phyloP scores from a whole-genome alignment of 2,113 vertebrate genomes.

The Aphelocoma coerulescens region DNA sequence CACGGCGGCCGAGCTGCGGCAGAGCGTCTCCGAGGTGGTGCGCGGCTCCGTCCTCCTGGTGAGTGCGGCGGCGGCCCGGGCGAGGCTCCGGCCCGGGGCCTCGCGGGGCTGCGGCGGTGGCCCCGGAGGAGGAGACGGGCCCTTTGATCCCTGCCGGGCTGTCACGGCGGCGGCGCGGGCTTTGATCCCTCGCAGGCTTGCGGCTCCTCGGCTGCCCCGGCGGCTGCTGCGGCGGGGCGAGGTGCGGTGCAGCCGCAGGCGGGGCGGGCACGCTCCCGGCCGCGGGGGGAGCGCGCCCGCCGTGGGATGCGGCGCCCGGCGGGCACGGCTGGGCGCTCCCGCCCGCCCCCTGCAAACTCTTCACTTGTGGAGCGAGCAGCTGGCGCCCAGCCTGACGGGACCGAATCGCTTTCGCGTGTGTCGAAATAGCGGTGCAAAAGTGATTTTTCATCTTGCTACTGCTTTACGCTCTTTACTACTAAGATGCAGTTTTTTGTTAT shows the following conservation, averaged over 20 bases:
- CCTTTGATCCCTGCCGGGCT: not conserved
- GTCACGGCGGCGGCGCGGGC: not conserved
- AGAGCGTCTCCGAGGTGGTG: slow-evolving; percentile 95
- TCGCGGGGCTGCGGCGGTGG: not conserved
- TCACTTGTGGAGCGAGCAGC: not conserved
- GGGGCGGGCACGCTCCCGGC: not conserved
- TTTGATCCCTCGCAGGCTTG: not conserved
- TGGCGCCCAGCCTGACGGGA: accelerated
- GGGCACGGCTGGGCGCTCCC: not conserved
- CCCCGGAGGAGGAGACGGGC: not conserved
- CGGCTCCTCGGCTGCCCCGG: not conserved
- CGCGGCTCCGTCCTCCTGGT: slow-evolving; percentile 90
- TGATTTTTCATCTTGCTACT: accelerated
- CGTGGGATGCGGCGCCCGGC: not conserved
- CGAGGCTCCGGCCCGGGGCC: not conserved
- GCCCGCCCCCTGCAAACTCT: not conserved
- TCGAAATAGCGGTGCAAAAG: not conserved
- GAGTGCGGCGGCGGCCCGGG: slow-evolving; percentile 59
- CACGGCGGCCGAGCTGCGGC: slow-evolving; percentile 92
- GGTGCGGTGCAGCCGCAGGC: not conserved
- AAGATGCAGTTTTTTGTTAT: accelerated
- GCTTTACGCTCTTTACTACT: not conserved
- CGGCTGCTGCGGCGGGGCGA: not conserved
- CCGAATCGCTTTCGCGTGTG: accelerated
- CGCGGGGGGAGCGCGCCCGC: not conserved